Evolutionary conservation across 1,140 invertebrate species (phyloP).

Genomic region (Nylanderia fulva): DNA sequence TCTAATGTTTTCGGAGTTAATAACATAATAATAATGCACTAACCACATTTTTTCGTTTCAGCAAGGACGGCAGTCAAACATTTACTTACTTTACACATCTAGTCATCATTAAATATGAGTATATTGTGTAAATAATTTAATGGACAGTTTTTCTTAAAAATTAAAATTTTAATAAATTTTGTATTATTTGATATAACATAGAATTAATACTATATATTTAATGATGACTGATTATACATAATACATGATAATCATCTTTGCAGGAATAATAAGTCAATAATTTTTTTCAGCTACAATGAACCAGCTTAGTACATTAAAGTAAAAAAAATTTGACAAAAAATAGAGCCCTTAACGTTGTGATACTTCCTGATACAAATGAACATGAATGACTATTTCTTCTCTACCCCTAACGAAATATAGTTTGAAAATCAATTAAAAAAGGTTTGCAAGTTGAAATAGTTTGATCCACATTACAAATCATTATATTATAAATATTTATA

Average conservation of each 20-base stretch:
- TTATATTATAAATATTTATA: slow-evolving; percentile 63
- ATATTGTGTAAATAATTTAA: not conserved
- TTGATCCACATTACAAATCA: slow-evolving; percentile 75
- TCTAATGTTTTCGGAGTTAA: slow-evolving; percentile 66
- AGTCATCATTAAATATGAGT: slow-evolving; percentile 78
- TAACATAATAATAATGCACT: slow-evolving; percentile 66
- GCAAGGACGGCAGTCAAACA: slow-evolving; percentile 78
- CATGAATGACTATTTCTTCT: slow-evolving; percentile 76
- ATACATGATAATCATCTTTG: slow-evolving; percentile 75
- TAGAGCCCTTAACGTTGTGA: slow-evolving; percentile 75
- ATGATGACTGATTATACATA: slow-evolving; percentile 70
- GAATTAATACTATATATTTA: slow-evolving; percentile 60
- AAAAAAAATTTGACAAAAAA: slow-evolving; percentile 71
- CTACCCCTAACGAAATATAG: slow-evolving; percentile 76
- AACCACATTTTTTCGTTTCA: slow-evolving; percentile 80
- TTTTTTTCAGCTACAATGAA: slow-evolving; percentile 79
- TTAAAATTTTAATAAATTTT: slow-evolving; percentile 5
- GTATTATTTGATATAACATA: not conserved
- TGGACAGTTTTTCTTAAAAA: not conserved
- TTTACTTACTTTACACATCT: slow-evolving; percentile 71
- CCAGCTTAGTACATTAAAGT: slow-evolving; percentile 73
- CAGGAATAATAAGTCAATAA: slow-evolving; percentile 79
- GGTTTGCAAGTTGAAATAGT: slow-evolving; percentile 77
- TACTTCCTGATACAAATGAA: slow-evolving; percentile 74
- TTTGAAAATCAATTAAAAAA: slow-evolving; percentile 75